These are phyloP conservation scores for Oceanites oceanicus DNA, from an alignment of 2,113 vertebrate genomes.

Conservation along the genomic window DNA sequence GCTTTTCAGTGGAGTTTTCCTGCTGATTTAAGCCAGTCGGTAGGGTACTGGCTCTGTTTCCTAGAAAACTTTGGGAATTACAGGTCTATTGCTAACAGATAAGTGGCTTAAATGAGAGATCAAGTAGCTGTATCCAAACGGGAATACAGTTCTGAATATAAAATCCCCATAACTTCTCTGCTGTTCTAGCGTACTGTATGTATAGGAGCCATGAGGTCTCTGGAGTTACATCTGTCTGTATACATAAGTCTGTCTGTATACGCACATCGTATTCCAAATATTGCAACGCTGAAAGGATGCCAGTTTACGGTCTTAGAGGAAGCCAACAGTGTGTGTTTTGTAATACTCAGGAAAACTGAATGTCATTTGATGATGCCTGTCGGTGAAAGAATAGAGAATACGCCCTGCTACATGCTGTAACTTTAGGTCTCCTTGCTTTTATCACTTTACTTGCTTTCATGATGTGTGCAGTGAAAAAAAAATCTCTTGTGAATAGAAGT, in stretches of 20 bases:
- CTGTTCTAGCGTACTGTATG: rapidly evolving
- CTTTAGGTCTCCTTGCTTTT: constrained; percentile 25
- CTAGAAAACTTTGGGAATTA: neutral
- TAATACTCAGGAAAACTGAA: neutral
- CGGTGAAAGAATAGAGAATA: neutral
- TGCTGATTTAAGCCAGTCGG: neutral
- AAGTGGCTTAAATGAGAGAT: neutral
- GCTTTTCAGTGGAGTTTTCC: neutral
- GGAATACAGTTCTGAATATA: neutral
- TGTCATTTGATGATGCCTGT: neutral
- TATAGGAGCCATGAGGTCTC: neutral
- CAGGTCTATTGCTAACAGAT: neutral
- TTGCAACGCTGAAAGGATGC: neutral
- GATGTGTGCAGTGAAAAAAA: neutral
- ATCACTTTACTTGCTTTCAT: neutral
- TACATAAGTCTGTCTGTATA: neutral
- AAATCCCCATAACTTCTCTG: neutral
- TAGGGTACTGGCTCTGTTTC: neutral
- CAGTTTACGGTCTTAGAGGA: neutral
- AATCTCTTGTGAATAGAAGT: neutral
- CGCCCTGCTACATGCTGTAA: neutral
- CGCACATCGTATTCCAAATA: neutral
- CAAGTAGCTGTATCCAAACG: neutral
- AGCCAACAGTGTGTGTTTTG: neutral
- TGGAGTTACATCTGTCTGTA: neutral